Evolutionary conservation across 2,888 invertebrate species (phyloP).

Genomic region (Protodeltote pygarga): DNA sequence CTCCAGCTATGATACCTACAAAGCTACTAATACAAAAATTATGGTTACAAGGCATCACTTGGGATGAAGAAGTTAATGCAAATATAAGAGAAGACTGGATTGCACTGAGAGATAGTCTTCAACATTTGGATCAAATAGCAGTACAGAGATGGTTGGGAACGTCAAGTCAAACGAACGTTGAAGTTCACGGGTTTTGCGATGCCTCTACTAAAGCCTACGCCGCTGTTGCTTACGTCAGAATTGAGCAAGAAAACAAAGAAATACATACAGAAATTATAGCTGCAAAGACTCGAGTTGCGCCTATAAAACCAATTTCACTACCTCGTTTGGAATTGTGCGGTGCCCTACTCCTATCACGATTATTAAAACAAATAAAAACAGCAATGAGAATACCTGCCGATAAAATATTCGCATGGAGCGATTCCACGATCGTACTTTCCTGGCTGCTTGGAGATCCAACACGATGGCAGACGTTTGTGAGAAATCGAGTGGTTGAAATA

Average conservation of each 20-base stretch:
- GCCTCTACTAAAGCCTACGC: constrained; percentile 13
- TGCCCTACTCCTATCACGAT: constrained; percentile 7
- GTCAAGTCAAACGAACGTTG: background rate
- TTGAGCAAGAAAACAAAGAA: background rate
- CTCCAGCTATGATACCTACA: constrained; percentile 8
- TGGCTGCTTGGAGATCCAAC: constrained; percentile 9
- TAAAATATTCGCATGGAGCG: constrained; percentile 10
- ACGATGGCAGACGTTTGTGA: constrained; percentile 8
- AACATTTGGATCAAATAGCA: constrained; percentile 1
- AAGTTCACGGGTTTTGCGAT: constrained; percentile 17
- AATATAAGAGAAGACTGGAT: constrained; percentile 1
- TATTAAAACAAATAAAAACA: constrained; percentile 9
- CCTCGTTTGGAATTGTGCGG: constrained; percentile 18
- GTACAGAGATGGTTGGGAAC: constrained; percentile 9
- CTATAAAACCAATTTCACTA: constrained; percentile 12
- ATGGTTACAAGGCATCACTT: constrained; percentile 3
- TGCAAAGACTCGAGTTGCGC: constrained; percentile 16
- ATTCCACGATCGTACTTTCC: constrained; percentile 6
- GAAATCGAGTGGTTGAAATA: constrained; percentile 13
- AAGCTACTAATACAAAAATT: constrained; percentile 4
- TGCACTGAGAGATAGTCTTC: background rate
- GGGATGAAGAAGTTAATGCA: constrained; percentile 5
- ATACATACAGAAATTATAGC: constrained; percentile 1
- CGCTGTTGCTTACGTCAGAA: constrained; percentile 13
- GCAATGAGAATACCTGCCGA: constrained; percentile 9